phyloP scores from a whole-genome alignment of 2,888 invertebrate genomes.

The Agonopterix arenella region DNA sequence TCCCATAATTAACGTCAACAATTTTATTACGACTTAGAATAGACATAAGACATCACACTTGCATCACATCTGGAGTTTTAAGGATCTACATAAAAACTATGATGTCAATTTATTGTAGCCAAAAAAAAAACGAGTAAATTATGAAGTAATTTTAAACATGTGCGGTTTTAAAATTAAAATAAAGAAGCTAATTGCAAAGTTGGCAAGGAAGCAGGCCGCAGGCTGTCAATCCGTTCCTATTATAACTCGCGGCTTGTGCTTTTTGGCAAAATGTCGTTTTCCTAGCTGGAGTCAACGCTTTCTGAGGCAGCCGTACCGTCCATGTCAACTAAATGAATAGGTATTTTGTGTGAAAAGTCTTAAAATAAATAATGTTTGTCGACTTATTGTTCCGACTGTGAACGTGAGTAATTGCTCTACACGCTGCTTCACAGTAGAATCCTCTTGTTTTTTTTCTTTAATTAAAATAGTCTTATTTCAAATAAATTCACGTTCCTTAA shows the following conservation, averaged over 20 bases:
- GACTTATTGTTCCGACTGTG: slow-evolving; percentile 40
- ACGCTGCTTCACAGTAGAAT: slow-evolving; percentile 20
- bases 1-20: background rate
- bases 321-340: slow-evolving; percentile 47
- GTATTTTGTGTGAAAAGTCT: slow-evolving; percentile 34
- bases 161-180: slow-evolving; percentile 15
- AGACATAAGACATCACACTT: slow-evolving; percentile 1
- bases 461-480: too few species aligned
- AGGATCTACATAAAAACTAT: slow-evolving; percentile 42
- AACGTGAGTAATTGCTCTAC: slow-evolving; percentile 38
- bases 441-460: background rate
- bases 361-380: slow-evolving; percentile 44
- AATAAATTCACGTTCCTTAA: too few species aligned
- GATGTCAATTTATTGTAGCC: slow-evolving; percentile 38
- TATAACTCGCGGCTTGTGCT: slow-evolving; percentile 47
- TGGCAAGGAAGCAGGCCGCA: slow-evolving; percentile 65
- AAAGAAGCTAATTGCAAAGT: slow-evolving; percentile 59
- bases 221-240: slow-evolving; percentile 63
- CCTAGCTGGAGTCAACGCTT: slow-evolving; percentile 65
- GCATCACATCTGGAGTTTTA: slow-evolving; percentile 30
- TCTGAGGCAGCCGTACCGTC: slow-evolving; percentile 62
- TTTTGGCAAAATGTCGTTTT: slow-evolving; percentile 61
- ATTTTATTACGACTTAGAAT: background rate
- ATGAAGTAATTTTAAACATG: slow-evolving; percentile 38
- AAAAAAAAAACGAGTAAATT: slow-evolving; percentile 35